Base-by-base conservation (phyloP, 2,888 invertebrate genomes). In the Polylopha cassiicola region DNA sequence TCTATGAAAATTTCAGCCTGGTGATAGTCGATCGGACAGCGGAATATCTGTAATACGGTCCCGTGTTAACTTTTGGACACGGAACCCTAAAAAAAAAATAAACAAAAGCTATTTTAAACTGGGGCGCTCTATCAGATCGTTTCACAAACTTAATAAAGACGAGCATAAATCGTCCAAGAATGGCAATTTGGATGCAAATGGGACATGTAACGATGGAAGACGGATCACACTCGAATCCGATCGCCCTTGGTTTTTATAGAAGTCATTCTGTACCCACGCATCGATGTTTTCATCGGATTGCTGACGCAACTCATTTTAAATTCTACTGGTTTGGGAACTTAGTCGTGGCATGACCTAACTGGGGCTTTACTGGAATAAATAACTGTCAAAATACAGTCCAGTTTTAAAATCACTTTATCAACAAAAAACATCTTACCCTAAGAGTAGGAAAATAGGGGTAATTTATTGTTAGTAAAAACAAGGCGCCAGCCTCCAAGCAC, bases 241-340 rank as follows among this genome's bases (percentile, higher is more conserved):
- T 26, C 45, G 74, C 66, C 79, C 80, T 80, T 79, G 73, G 50
- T 61, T 73, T 75, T 77, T 75, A 71, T 76, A 61, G 68, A 53
- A 68, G 67, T 67, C 65, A 59, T 65, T 61, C 56, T 53, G 52
- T 54, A 51, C 71, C 75, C 73, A 81, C 77, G 64, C 69, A 52
- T 51, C 53, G 55, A 44, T 53, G 49, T 61, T 55, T 51, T 61
- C 64, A 65, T 68, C 64, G 52, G 59, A 57, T 48, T 52, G 48
- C 60, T 77, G 76, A 71, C 73, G 66, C 60, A 76, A 77, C 58
- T 44, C 23, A 14, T 61, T 64, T 58, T 50, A 53, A 53, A 61
- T 29, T 36, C 39, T 65, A 71, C 73, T 55, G 59, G 74, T 76
- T 73, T 53, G 50, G 41, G 41, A 53, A 61, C 57, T 62, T 45